A percentile compares a stretch with the other conserved stretches of the same genome.
phyloP scores from a whole-genome alignment of 2,888 invertebrate species.

The Synergus laeviventris region DNA sequence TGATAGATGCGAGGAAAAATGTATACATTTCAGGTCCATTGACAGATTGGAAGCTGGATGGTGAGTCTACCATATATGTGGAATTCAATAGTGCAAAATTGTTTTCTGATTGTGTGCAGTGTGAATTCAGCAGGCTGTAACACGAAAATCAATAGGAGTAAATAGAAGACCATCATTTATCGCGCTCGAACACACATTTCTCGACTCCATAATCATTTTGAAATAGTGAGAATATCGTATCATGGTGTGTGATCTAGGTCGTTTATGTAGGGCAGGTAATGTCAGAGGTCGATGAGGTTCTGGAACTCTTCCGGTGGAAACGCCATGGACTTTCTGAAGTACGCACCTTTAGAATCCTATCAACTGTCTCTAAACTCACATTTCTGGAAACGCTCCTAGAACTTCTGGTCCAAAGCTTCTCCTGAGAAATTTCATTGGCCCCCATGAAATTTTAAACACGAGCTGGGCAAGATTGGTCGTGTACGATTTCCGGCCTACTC shows the following conservation, averaged over 20 bases:
- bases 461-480: neutral
- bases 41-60: neutral
- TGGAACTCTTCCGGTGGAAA: conserved; percentile 27
- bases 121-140: neutral
- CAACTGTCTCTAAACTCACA: neutral
- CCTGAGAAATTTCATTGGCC: neutral
- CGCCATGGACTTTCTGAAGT: conserved; percentile 4
- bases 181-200: conserved; percentile 24
- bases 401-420: neutral
- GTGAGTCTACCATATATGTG: neutral
- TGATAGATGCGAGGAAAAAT: neutral
- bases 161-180: conserved; percentile 22
- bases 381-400: neutral
- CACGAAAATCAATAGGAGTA: conserved; percentile 4
- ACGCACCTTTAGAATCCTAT: neutral
- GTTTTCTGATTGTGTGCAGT: conserved; percentile 1
- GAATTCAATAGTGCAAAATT: conserved; percentile 6
- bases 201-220: conserved; percentile 18
- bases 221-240: conserved; percentile 29
- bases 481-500: too few species aligned
- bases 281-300: conserved; percentile 25
- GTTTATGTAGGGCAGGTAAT: conserved; percentile 28
- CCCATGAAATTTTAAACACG: neutral
- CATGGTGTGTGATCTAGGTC: conserved; percentile 32
- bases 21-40: neutral